phyloP scores from a whole-genome alignment of 2,797 vertebrate species.

The Ctenopoma kingsleyae region DNA sequence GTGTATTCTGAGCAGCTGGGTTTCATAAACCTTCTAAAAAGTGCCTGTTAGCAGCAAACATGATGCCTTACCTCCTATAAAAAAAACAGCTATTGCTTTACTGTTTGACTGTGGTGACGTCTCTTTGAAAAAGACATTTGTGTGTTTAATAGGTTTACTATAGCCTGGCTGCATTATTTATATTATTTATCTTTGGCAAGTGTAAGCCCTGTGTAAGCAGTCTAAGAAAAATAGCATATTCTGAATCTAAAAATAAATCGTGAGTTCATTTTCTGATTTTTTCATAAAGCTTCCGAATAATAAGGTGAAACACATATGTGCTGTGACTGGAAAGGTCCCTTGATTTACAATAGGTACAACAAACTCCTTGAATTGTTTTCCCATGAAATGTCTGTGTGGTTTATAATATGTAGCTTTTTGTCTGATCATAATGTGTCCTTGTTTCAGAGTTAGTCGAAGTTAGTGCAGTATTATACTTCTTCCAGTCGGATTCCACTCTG shows the following conservation, averaged over 20 bases:
- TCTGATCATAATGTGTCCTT: background rate
- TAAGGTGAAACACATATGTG: background rate
- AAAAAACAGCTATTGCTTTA: slow-evolving; percentile 33
- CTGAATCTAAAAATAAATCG: slow-evolving; percentile 46
- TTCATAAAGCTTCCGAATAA: slow-evolving; percentile 1
- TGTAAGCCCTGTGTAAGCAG: slow-evolving; percentile 10
- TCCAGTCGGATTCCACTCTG: slow-evolving; percentile 17
- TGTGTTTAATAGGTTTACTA: slow-evolving; percentile 3
- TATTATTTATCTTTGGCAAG: slow-evolving; percentile 65
- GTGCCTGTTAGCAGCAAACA: slow-evolving; percentile 47
- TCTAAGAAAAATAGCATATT: slow-evolving; percentile 21
- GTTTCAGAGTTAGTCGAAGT: slow-evolving; percentile 9
- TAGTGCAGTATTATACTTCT: background rate
- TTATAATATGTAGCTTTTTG: background rate
- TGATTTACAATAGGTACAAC: slow-evolving; percentile 2
- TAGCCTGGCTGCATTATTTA: background rate
- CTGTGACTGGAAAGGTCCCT: slow-evolving; percentile 8
- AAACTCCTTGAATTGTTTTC: slow-evolving; percentile 5
- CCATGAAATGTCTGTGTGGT: background rate
- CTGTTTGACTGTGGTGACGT: slow-evolving; percentile 1
- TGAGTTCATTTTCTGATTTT: background rate
- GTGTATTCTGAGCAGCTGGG: slow-evolving; percentile 11
- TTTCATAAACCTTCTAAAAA: slow-evolving; percentile 31
- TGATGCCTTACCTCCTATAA: background rate
- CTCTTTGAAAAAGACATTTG: background rate